Percentiles rank a stretch among this genome's conserved stretches.
Conservation (phyloP, 2,113 vertebrate species). For the Epinephelus lanceolatus region DNA sequence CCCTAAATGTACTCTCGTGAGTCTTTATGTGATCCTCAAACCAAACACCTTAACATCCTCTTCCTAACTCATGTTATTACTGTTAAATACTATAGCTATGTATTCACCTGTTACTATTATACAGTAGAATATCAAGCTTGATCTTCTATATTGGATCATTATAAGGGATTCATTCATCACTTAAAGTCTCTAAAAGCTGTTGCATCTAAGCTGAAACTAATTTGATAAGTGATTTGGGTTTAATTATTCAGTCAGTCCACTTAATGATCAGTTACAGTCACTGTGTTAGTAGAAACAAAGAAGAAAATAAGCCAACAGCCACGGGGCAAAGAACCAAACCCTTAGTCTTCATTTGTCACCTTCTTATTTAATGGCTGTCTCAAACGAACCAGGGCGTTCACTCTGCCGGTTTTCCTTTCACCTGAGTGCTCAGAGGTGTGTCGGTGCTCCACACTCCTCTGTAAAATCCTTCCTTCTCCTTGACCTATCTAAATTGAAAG, state of each 20-base stretch:
- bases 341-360: neutral
- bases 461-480: conserved; percentile 9
- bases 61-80: neutral
- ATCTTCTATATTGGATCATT: neutral
- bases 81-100: neutral
- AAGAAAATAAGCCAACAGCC: neutral
- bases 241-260: neutral
- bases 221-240: neutral
- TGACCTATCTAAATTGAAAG: conserved; percentile 40
- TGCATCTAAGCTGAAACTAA: neutral
- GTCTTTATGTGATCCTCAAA: neutral
- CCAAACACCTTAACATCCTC: neutral
- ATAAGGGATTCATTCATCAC: neutral
- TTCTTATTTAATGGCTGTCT: conserved; percentile 23
- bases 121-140: neutral
- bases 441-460: conserved; percentile 3
- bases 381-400: conserved; percentile 3
- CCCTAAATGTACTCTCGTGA: neutral
- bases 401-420: neutral
- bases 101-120: neutral
- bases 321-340: conserved; percentile 13
- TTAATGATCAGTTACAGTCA: neutral
- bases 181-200: neutral
- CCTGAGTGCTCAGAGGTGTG: conserved; percentile 9
- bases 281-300: neutral